These are phyloP conservation scores for Protonemura montana DNA, from an alignment of 2,888 invertebrate genomes.

Conservation along the genomic window DNA sequence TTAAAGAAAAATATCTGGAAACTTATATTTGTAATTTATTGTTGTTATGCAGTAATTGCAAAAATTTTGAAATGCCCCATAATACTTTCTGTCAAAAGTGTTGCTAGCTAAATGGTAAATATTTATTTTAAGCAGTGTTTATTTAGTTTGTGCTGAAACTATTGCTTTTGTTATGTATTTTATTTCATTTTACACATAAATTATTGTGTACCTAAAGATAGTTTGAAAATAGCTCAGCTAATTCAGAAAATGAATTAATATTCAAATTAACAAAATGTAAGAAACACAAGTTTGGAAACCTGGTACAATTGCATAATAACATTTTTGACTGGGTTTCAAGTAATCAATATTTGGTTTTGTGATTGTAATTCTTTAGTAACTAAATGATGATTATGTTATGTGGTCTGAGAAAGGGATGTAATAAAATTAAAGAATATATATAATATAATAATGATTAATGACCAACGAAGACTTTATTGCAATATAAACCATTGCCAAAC, in stretches of 20 bases:
- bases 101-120: constrained; percentile 13
- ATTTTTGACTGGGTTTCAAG: constrained; percentile 35
- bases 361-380: constrained; percentile 44
- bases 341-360: constrained; percentile 35
- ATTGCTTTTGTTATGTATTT: constrained; percentile 2
- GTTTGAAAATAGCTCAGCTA: constrained; percentile 39
- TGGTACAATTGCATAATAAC: constrained; percentile 26
- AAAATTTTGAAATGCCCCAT: not conserved
- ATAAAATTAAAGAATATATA: constrained; percentile 36
- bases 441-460: not conserved
- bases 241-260: constrained; percentile 8
- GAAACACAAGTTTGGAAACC: constrained; percentile 35
- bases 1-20: not conserved
- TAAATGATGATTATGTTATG: constrained; percentile 41
- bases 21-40: constrained; percentile 32
- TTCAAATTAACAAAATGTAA: constrained; percentile 40
- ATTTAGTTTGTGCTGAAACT: constrained; percentile 14
- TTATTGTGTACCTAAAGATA: not conserved
- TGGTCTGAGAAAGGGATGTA: constrained; percentile 43
- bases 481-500: too few relatives aligned
- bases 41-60: constrained; percentile 22
- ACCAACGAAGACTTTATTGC: too few relatives aligned
- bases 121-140: not conserved
- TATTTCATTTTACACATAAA: not conserved
- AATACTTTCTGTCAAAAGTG: not conserved